These are phyloP conservation scores for Melanotaenia trifasciata DNA, from an alignment of 2,797 vertebrate species.

Conservation along the genomic window DNA sequence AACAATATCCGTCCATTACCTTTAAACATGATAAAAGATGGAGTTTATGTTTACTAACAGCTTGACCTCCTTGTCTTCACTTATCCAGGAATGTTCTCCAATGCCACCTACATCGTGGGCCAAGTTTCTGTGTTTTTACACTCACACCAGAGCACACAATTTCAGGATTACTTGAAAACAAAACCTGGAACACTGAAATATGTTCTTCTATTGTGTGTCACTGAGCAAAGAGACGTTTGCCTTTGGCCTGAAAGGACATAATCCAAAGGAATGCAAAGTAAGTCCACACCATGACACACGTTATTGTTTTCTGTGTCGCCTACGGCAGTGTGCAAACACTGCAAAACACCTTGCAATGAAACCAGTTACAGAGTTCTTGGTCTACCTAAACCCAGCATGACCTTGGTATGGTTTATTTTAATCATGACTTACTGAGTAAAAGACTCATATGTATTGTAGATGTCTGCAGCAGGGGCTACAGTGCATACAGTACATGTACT, in stretches of 20 bases:
- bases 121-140: constrained; percentile 25
- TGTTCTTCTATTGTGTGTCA: constrained; percentile 59
- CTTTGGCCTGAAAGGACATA: constrained; percentile 51
- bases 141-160: constrained; percentile 23
- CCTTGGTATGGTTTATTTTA: constrained; percentile 5
- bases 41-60: constrained; percentile 42
- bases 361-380: constrained; percentile 1
- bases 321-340: constrained; percentile 23
- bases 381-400: constrained; percentile 44
- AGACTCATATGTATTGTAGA: neutral
- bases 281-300: constrained; percentile 56
- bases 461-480: constrained; percentile 9
- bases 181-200: constrained; percentile 30
- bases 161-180: constrained; percentile 45
- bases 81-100: constrained; percentile 15
- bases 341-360: constrained; percentile 41
- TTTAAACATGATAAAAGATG: constrained; percentile 50
- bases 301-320: constrained; percentile 44
- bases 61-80: constrained; percentile 24
- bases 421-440: constrained; percentile 21
- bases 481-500: constrained; percentile 53
- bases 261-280: constrained; percentile 61
- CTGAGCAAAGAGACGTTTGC: constrained; percentile 45
- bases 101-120: constrained; percentile 14
- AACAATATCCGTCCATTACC: constrained; percentile 42